Evolutionary conservation across 92 coral and sea anemone genomes (phyloP).

Genomic region (Zoanthus sansibaricus): DNA sequence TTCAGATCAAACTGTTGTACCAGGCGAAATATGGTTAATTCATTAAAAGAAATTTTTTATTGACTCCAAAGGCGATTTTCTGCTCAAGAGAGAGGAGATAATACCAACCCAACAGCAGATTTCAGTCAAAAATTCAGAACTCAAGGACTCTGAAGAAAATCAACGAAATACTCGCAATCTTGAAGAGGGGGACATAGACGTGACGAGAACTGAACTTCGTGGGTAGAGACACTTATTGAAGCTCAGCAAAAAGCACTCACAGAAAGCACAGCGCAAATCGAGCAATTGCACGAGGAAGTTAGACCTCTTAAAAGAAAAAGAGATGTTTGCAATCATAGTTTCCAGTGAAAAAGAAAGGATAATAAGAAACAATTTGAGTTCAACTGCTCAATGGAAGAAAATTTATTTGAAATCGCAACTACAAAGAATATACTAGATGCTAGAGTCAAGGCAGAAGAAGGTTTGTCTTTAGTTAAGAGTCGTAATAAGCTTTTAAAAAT

Average conservation of each 20-base stretch:
- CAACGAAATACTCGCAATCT: neutral
- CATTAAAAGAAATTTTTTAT: no score
- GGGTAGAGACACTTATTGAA: neutral
- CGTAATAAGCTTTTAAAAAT: conserved; percentile 39
- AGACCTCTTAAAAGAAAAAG: neutral
- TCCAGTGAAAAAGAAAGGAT: conserved; percentile 31
- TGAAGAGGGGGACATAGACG: no score
- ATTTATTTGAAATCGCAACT: neutral
- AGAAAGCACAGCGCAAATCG: neutral
- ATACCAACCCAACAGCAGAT: neutral
- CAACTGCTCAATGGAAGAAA: neutral
- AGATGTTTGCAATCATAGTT: neutral
- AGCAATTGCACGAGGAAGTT: neutral
- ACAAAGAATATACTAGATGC: conserved; percentile 20
- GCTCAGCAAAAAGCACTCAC: neutral
- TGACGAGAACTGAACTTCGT: neutral
- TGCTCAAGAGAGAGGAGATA: neutral
- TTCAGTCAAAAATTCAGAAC: neutral
- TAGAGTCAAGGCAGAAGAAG: conserved; percentile 9
- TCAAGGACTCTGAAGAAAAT: neutral
- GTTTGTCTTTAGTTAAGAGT: conserved; percentile 31
- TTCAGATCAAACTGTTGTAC: neutral
- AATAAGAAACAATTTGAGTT: conserved; percentile 42
- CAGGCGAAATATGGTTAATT: neutral
- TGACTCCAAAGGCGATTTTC: neutral